A percentile compares a stretch with the other conserved stretches of the same genome.
phyloP scores from a whole-genome alignment of 2,797 vertebrate genomes.

The Pipistrellus pygmaeus region DNA sequence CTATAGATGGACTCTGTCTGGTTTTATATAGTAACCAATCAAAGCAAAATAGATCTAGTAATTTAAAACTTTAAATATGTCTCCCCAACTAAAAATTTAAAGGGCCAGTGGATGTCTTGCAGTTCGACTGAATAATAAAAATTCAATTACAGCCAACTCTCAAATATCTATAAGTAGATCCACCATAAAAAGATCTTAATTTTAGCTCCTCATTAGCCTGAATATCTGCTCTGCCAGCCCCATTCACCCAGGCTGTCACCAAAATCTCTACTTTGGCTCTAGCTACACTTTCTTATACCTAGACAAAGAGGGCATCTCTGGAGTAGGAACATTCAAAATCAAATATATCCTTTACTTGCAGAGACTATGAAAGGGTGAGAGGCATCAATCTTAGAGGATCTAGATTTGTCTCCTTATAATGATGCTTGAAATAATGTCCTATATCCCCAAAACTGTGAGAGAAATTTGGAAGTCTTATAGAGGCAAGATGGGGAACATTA shows the following conservation, averaged over 20 bases:
- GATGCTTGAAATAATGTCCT: neutral
- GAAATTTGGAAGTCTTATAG: neutral
- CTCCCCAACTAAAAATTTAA: constrained; percentile 72
- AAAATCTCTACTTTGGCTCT: constrained; percentile 40
- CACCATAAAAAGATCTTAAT: constrained; percentile 57
- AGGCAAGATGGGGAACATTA: neutral
- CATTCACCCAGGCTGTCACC: neutral
- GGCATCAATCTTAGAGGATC: neutral
- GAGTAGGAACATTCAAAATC: constrained; percentile 1
- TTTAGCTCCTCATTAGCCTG: constrained; percentile 15
- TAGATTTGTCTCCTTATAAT: neutral
- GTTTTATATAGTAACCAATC: constrained; percentile 84
- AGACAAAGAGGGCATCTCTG: neutral
- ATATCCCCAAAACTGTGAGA: neutral
- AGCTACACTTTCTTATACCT: neutral
- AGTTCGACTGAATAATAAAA: constrained; percentile 71
- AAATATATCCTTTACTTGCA: neutral
- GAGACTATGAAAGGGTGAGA: neutral
- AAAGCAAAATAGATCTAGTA: constrained; percentile 84
- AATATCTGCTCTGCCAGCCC: neutral
- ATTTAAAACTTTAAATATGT: constrained; percentile 82
- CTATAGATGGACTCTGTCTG: constrained; percentile 82
- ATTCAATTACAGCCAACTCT: constrained; percentile 64
- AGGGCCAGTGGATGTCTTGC: constrained; percentile 60
- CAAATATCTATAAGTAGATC: constrained; percentile 63